phyloP scores from a whole-genome alignment of 2,888 invertebrate genomes.

The Folsomia candida region DNA sequence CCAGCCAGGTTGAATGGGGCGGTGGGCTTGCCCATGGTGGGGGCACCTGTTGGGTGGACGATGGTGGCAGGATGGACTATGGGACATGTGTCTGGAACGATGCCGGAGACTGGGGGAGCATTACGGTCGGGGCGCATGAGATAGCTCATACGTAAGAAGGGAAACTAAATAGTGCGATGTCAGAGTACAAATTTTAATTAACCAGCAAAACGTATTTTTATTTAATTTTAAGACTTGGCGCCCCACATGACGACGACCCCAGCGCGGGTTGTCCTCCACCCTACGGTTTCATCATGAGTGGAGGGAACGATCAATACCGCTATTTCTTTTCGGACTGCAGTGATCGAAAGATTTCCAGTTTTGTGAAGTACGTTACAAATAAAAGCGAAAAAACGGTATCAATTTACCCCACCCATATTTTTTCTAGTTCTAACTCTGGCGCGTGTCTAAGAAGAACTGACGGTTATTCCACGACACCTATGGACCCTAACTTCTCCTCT shows the following conservation, averaged over 20 bases:
- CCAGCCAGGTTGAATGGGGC: slow-evolving; percentile 34
- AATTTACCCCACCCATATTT: too few relatives aligned
- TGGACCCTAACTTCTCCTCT: slow-evolving; percentile 13
- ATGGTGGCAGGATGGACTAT: background rate
- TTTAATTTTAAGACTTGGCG: too few relatives aligned
- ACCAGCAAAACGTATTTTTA: background rate
- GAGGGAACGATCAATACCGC: too few relatives aligned
- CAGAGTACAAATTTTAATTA: too few relatives aligned
- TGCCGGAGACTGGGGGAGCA: slow-evolving; percentile 31
- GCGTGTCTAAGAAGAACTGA: slow-evolving; percentile 23
- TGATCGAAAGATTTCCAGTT: slow-evolving; percentile 23
- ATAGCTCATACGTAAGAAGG: too few relatives aligned
- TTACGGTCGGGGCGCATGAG: slow-evolving; percentile 37
- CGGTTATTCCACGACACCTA: background rate
- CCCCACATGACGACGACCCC: slow-evolving; percentile 35
- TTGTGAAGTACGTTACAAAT: slow-evolving; percentile 33
- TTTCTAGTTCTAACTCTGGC: slow-evolving; percentile 23
- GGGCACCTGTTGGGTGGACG: slow-evolving; percentile 27
- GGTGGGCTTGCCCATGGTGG: slow-evolving; percentile 37
- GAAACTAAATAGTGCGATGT: too few relatives aligned
- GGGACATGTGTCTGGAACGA: slow-evolving; percentile 34
- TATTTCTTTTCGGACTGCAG: slow-evolving; percentile 39
- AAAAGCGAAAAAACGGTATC: too few relatives aligned
- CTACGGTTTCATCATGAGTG: too few relatives aligned
- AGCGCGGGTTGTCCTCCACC: slow-evolving; percentile 33